phyloP scores from a whole-genome alignment of 2,113 vertebrate species.

The Serilophus lunatus region DNA sequence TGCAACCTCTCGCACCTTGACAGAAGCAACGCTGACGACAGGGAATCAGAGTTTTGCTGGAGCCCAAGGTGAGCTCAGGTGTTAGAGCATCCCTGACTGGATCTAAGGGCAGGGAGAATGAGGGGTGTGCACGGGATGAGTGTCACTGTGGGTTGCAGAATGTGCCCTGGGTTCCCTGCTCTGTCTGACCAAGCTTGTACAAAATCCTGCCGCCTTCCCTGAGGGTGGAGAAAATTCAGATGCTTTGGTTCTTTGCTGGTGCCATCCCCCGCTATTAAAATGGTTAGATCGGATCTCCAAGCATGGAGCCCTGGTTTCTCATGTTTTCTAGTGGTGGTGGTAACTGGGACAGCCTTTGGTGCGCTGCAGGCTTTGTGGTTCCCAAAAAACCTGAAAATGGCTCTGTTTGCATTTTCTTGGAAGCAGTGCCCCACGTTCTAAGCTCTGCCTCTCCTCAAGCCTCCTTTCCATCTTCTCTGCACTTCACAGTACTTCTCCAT shows the following conservation, averaged over 20 bases:
- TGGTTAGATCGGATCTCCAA: neutral
- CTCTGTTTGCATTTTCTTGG: neutral
- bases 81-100: neutral
- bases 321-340: neutral
- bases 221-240: neutral
- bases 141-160: fast-evolving
- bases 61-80: fast-evolving
- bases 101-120: neutral
- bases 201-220: neutral
- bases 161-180: fast-evolving
- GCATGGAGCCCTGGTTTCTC: fast-evolving
- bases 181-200: neutral
- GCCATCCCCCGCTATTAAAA: neutral
- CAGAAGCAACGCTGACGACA: neutral
- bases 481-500: neutral
- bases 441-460: neutral
- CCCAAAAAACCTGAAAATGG: neutral
- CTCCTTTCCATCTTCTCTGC: neutral
- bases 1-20: neutral
- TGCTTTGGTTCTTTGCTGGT: neutral
- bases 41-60: neutral
- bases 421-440: neutral
- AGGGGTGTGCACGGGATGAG: fast-evolving
- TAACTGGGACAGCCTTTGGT: neutral
- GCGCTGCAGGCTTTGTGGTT: neutral